These are phyloP conservation scores for Diaprepes abbreviatus DNA, from an alignment of 2,888 invertebrate species.

Conservation along the genomic window DNA sequence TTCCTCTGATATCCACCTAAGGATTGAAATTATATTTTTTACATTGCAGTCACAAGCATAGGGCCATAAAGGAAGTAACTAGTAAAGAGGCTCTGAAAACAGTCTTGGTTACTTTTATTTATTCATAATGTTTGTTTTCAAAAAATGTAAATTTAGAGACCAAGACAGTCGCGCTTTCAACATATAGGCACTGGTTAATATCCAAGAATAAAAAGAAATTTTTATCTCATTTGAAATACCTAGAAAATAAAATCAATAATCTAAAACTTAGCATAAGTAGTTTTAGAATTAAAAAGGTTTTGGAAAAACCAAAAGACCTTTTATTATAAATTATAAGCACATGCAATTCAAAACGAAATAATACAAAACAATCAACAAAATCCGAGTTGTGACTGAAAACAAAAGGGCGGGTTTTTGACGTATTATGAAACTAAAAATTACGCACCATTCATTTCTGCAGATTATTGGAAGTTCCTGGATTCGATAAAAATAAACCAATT, in stretches of 20 bases:
- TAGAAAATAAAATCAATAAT: background rate
- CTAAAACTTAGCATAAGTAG: background rate
- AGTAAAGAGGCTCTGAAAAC: too few relatives aligned
- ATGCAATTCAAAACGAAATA: background rate
- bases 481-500: constrained; percentile 1
- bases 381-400: constrained; percentile 1
- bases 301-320: background rate
- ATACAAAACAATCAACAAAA: constrained; percentile 32
- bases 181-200: too few relatives aligned
- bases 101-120: too few relatives aligned
- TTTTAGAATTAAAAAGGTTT: background rate
- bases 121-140: too few relatives aligned
- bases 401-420: constrained; percentile 22
- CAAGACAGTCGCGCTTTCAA: too few relatives aligned
- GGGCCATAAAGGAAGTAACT: too few relatives aligned
- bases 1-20: too few relatives aligned
- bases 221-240: too few relatives aligned
- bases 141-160: too few relatives aligned
- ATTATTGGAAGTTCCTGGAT: background rate
- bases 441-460: constrained; percentile 20
- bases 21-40: too few relatives aligned
- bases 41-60: too few relatives aligned
- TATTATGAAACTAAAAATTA: background rate
- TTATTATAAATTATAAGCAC: background rate
- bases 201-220: too few relatives aligned